Percentiles rank a stretch among this genome's conserved stretches.
These are phyloP conservation scores for Perca schrenkii DNA, from an alignment of 2,113 vertebrate species.

Conservation along the genomic window DNA sequence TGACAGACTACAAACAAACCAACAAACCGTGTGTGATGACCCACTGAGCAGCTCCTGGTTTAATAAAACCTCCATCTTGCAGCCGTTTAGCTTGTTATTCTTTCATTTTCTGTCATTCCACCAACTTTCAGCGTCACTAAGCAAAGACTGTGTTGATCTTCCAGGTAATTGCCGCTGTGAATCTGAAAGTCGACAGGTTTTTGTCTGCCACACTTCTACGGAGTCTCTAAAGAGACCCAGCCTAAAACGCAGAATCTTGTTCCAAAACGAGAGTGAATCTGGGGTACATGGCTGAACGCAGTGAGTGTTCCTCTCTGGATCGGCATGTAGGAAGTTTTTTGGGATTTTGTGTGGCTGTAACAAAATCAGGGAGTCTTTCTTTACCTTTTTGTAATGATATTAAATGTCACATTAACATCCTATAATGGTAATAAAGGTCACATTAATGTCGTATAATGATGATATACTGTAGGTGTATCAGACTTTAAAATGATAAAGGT, in stretches of 20 bases:
- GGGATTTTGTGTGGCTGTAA: too few species aligned
- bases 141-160: slow-evolving; percentile 23
- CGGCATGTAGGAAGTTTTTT: too few species aligned
- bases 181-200: slow-evolving; percentile 17
- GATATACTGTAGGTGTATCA: slow-evolving; percentile 30
- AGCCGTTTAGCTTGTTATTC: slow-evolving; percentile 58
- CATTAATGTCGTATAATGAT: slow-evolving; percentile 11
- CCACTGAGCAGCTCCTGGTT: slow-evolving; percentile 45
- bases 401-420: slow-evolving; percentile 76
- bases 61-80: slow-evolving; percentile 46
- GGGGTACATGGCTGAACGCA: too few species aligned
- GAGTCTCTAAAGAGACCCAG: too few species aligned
- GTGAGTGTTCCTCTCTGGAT: neutral
- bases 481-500: slow-evolving; percentile 39
- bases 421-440: slow-evolving; percentile 62
- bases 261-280: too few species aligned
- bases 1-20: slow-evolving; percentile 54
- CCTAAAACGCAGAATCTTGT: too few species aligned
- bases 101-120: slow-evolving; percentile 48
- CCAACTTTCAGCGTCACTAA: slow-evolving; percentile 24
- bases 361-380: neutral
- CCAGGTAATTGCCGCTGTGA: slow-evolving; percentile 19
- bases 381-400: slow-evolving; percentile 8
- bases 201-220: neutral
- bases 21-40: slow-evolving; percentile 58